Percentiles rank a stretch among this genome's conserved stretches.
These are phyloP conservation scores for Brienomyrus brachyistius DNA, from an alignment of 2,113 vertebrate species.

Conservation along the genomic window DNA sequence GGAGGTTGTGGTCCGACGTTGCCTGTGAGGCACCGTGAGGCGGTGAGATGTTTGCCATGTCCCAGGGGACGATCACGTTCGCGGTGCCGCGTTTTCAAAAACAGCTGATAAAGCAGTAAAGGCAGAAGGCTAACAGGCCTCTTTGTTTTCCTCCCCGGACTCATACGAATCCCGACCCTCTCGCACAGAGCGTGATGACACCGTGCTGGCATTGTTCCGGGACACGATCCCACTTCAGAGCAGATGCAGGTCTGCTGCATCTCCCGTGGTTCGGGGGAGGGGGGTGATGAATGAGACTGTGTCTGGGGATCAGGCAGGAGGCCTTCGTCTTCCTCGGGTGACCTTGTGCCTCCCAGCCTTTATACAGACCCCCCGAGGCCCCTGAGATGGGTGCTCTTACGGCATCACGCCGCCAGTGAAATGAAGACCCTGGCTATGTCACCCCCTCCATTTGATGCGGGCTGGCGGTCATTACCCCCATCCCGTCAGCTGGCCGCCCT, in stretches of 20 bases:
- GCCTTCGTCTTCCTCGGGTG: constrained; percentile 59
- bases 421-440: neutral
- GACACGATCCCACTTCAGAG: neutral
- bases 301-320: constrained; percentile 40
- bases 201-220: neutral
- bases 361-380: constrained; percentile 60
- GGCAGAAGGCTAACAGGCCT: neutral
- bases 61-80: neutral
- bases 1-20: neutral
- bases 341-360: constrained; percentile 69
- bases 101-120: neutral
- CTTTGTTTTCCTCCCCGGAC: neutral
- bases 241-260: neutral
- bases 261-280: constrained; percentile 10
- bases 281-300: constrained; percentile 54
- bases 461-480: neutral
- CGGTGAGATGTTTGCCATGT: neutral
- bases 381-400: constrained; percentile 59
- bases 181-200: neutral
- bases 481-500: neutral
- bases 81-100: neutral
- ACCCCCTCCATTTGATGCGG: neutral
- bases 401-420: constrained; percentile 38
- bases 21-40: neutral
- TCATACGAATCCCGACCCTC: neutral